A percentile compares a stretch with the other conserved stretches of the same genome.
Evolutionary conservation across 2,888 invertebrate genomes (phyloP).

Genomic region (Andrena haemorrhoa): DNA sequence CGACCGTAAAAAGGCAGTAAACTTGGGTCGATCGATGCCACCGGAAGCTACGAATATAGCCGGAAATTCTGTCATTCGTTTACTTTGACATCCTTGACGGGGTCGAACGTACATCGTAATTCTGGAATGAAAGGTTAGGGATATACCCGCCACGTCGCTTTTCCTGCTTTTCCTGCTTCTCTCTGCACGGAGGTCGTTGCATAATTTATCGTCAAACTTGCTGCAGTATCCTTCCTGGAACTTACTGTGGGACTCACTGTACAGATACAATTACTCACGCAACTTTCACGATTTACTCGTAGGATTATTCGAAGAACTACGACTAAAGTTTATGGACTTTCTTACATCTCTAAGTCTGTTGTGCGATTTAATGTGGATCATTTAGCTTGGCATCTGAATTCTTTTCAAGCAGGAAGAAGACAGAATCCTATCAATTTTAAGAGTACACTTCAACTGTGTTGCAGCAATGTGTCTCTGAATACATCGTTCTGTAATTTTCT

Average conservation of each 20-base stretch:
- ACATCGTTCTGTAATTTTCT: no score
- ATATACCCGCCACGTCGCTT: neutral
- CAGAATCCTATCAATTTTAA: no score
- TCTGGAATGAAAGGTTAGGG: neutral
- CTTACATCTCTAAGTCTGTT: no score
- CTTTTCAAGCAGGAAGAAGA: no score
- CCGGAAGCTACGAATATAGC: constrained; percentile 31
- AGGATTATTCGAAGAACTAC: no score
- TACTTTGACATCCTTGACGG: neutral
- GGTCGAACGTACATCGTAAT: neutral
- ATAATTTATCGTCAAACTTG: neutral
- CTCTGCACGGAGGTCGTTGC: neutral
- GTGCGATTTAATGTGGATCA: no score
- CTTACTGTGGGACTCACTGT: neutral
- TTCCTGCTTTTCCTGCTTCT: neutral
- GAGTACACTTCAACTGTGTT: neutral
- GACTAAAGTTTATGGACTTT: no score
- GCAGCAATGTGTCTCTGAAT: no score
- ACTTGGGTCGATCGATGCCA: constrained; percentile 29
- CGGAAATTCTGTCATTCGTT: constrained; percentile 37
- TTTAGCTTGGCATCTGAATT: no score
- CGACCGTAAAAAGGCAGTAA: constrained; percentile 38
- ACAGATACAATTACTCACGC: neutral
- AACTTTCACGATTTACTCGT: no score
- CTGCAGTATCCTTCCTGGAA: neutral